These are phyloP conservation scores for Eulemur rufifrons DNA, from an alignment of 2,113 vertebrate genomes.

Conservation along the genomic window DNA sequence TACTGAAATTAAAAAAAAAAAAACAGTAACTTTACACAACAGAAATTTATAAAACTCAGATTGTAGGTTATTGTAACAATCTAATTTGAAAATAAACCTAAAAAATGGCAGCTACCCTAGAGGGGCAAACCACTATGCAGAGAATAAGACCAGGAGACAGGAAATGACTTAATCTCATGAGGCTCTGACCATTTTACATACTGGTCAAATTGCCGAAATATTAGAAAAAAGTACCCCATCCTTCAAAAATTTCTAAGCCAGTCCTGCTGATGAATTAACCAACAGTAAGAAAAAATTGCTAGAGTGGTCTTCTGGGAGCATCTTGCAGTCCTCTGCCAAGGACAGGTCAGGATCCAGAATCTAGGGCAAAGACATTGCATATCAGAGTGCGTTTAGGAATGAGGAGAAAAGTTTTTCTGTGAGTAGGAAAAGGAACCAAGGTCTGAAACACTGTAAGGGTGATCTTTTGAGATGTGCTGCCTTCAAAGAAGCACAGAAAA, in stretches of 20 bases:
- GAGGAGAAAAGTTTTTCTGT: not conserved
- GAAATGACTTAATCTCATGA: not conserved
- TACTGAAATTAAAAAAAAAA: not conserved
- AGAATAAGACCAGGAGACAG: not conserved
- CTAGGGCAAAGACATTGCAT: not conserved
- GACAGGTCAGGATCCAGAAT: not conserved
- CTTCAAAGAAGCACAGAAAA: not conserved
- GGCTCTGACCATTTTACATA: not conserved
- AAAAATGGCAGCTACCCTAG: not conserved
- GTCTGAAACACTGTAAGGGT: not conserved
- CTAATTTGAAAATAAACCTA: constrained; percentile 18
- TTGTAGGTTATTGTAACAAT: not conserved
- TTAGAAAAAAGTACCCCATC: not conserved
- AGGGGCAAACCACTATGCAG: not conserved
- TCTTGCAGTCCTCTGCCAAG: not conserved
- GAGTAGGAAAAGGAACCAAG: not conserved
- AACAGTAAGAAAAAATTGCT: not conserved
- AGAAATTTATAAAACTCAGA: not conserved
- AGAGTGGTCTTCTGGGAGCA: not conserved
- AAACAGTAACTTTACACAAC: not conserved
- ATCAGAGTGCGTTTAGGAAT: not conserved
- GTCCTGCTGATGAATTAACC: not conserved
- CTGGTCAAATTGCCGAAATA: not conserved
- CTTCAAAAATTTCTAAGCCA: not conserved
- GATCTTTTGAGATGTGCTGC: not conserved